phyloP scores from a whole-genome alignment of 2,888 invertebrate genomes.

The Apoda limacodes region DNA sequence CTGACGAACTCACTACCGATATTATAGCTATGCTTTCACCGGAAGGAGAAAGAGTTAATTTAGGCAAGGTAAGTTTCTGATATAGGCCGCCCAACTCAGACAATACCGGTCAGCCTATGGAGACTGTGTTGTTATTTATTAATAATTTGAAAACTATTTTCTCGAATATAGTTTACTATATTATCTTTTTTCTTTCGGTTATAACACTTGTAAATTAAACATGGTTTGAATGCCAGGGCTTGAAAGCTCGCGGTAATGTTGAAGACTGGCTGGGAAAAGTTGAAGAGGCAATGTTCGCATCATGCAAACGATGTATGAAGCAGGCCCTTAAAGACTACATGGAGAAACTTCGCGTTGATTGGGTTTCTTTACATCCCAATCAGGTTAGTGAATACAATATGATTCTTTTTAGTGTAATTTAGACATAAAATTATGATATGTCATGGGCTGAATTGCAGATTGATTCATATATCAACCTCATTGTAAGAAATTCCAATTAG shows the following conservation, averaged over 20 bases:
- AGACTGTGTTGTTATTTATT: too few relatives aligned
- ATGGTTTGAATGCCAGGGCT: too few relatives aligned
- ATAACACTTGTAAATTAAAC: too few relatives aligned
- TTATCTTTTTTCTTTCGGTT: too few relatives aligned
- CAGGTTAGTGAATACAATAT: constrained; percentile 60
- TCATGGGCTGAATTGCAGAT: too few relatives aligned
- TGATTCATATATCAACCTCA: neutral
- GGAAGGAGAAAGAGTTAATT: constrained; percentile 83
- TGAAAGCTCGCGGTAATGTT: constrained; percentile 89
- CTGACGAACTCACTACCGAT: constrained; percentile 77
- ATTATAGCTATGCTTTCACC: constrained; percentile 92
- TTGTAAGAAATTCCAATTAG: neutral
- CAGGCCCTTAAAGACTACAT: constrained; percentile 77
- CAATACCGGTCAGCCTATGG: too few relatives aligned
- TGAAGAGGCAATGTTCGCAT: constrained; percentile 88
- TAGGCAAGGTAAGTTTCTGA: constrained; percentile 72
- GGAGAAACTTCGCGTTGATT: constrained; percentile 73
- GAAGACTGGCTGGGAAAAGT: constrained; percentile 94
- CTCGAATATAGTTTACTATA: too few relatives aligned
- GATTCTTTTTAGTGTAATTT: constrained; percentile 1
- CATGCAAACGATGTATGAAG: constrained; percentile 82
- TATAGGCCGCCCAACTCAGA: neutral
- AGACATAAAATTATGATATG: too few relatives aligned
- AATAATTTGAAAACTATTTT: too few relatives aligned
- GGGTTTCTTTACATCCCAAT: constrained; percentile 80